Percentiles rank a stretch among this genome's conserved stretches.
These are phyloP conservation scores for Octopus bimaculoides DNA, from an alignment of 1,140 invertebrate species.

Conservation along the genomic window DNA sequence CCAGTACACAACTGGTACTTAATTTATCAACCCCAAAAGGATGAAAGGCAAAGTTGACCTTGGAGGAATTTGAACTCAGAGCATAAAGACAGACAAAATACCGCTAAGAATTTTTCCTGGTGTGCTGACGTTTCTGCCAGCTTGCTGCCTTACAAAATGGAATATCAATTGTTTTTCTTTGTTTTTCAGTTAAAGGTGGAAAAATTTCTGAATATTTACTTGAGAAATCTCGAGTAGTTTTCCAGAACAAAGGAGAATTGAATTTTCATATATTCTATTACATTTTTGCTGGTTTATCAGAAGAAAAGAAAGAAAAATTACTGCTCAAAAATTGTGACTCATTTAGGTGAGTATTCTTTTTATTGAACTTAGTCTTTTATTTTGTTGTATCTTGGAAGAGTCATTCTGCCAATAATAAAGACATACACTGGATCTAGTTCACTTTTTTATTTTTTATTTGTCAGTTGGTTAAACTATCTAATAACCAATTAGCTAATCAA, in stretches of 20 bases:
- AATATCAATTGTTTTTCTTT: not conserved
- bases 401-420: not conserved
- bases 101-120: too few relatives aligned
- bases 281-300: conserved; percentile 47
- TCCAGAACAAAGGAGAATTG: conserved; percentile 71
- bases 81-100: too few relatives aligned
- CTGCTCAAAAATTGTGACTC: conserved; percentile 32
- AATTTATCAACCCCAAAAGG: too few relatives aligned
- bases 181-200: conserved; percentile 43
- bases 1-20: too few relatives aligned
- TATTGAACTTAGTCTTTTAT: not conserved
- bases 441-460: not conserved
- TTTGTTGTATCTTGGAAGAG: not conserved
- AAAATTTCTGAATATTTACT: conserved; percentile 78
- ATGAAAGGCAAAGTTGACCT: too few relatives aligned
- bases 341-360: conserved; percentile 43
- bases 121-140: too few relatives aligned
- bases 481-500: not conserved
- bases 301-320: conserved; percentile 37
- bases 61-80: too few relatives aligned
- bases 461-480: not conserved
- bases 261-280: conserved; percentile 57
- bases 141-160: too few relatives aligned
- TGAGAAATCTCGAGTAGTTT: conserved; percentile 79
- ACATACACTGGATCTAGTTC: not conserved